These are phyloP conservation scores for Ctenopoma multispine DNA, from an alignment of 2,797 vertebrate species.

Conservation along the genomic window DNA sequence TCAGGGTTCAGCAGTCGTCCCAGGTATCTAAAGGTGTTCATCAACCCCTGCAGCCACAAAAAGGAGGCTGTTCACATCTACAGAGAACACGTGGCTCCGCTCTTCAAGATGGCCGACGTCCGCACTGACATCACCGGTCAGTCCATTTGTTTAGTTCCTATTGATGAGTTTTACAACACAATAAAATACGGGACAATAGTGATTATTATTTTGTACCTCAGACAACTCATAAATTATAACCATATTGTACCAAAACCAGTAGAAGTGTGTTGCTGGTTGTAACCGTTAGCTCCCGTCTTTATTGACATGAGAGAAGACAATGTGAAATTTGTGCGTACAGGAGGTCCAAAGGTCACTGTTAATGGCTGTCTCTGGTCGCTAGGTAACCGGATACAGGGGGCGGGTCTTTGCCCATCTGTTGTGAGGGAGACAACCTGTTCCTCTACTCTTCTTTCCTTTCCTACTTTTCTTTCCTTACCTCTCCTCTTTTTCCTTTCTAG, in stretches of 20 bases:
- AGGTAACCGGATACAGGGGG: conserved; percentile 73
- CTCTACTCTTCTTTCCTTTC: conserved; percentile 12
- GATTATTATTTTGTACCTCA: neutral
- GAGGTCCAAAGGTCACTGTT: conserved; percentile 74
- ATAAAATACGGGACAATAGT: neutral
- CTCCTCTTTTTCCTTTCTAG: neutral
- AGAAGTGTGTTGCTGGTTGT: neutral
- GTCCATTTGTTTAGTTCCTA: conserved; percentile 7
- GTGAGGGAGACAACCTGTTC: conserved; percentile 55
- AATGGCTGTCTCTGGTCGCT: conserved; percentile 73
- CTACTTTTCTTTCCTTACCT: neutral
- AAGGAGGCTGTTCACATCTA: conserved; percentile 91
- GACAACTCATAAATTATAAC: neutral
- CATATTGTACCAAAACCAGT: neutral
- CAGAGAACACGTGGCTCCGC: conserved; percentile 90
- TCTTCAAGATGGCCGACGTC: conserved; percentile 93
- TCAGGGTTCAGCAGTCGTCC: conserved; percentile 77
- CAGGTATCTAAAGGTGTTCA: conserved; percentile 91
- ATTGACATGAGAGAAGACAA: conserved; percentile 19
- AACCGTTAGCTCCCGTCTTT: conserved; percentile 10
- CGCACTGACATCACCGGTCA: conserved; percentile 85
- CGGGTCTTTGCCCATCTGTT: conserved; percentile 72
- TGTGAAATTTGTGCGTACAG: conserved; percentile 29
- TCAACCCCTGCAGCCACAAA: conserved; percentile 94
- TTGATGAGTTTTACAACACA: neutral